phyloP scores from a whole-genome alignment of 2,888 invertebrate genomes.

The Ichneumon xanthorius region DNA sequence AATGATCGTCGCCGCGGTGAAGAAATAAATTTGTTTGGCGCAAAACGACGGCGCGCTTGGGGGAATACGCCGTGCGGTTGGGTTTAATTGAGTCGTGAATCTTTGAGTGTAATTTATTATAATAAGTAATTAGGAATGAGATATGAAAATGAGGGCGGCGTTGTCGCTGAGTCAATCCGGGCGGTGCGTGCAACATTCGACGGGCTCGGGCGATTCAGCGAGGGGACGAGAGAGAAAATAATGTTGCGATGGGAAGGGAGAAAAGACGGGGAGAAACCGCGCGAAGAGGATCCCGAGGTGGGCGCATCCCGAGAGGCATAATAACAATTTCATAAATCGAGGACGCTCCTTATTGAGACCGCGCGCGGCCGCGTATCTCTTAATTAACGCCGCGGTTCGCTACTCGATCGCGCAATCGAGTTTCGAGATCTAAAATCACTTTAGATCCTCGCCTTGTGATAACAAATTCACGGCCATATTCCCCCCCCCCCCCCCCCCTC shows the following conservation, averaged over 20 bases:
- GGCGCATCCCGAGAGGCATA: conserved; percentile 51
- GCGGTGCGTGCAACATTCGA: conserved; percentile 11
- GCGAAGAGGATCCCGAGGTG: conserved; percentile 21
- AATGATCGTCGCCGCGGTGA: not conserved
- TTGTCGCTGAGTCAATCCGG: conserved; percentile 1
- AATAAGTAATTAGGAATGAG: conserved; percentile 27
- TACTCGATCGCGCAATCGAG: conserved; percentile 77
- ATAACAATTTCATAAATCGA: conserved; percentile 72
- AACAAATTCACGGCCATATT: conserved; percentile 64
- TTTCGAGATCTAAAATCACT: conserved; percentile 80
- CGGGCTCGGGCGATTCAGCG: not conserved
- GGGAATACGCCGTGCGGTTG: not conserved
- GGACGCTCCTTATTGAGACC: conserved; percentile 78
- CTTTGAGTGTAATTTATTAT: conserved; percentile 16
- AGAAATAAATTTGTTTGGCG: not conserved
- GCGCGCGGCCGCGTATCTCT: conserved; percentile 75
- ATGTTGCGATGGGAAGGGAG: conserved; percentile 4
- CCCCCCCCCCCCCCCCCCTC: conserved; percentile 47
- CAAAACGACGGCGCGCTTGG: not conserved
- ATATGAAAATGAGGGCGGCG: conserved; percentile 15
- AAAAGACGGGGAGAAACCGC: not conserved
- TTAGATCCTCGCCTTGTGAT: conserved; percentile 78
- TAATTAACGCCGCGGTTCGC: conserved; percentile 77
- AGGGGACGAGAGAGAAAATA: conserved; percentile 30
- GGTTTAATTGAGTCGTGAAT: conserved; percentile 50